Base-by-base conservation (phyloP, 2,113 vertebrate species). In the Empidonax traillii region DNA sequence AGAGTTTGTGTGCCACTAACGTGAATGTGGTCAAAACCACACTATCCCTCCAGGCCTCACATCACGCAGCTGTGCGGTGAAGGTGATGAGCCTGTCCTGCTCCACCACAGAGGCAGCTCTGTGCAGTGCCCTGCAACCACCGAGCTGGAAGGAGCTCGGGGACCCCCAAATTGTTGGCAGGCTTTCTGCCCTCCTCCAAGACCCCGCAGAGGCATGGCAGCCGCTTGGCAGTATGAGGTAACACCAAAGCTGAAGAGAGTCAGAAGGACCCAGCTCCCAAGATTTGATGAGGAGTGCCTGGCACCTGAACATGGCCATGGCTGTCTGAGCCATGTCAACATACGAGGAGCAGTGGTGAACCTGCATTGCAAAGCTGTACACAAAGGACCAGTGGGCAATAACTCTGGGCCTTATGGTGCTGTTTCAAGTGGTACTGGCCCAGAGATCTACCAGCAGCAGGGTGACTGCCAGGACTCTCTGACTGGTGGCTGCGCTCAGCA, bases 11-110 rank as follows among this genome's bases (percentile, higher is more conserved):
- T 84, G 59, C 80, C 71, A 53, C 55, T 63, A 67, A 65, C 3
- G 31, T 74, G 87, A 89, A 67, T 65, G 47, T 83, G 79, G 56
- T 83, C 66, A 94, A 96, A 96, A 94, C 94, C 96, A 96, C 83
- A 87, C 28, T n/a, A 53, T 52, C 83, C 90, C 90, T 66, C 49
- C 0, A 43, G 96, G 96, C 92, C 93, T 22, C 3, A 0, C 68
- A 62, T 41, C 73, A 56, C 0, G 3, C 94, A 96, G 88, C 94
- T 96, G 92, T 79, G 88, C 66, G 33, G n/a, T 28, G 59, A 51
- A 6, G 44, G n/a, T 8, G 61, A 25, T 43, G 44, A 59, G 25
- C n/a, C 28, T 86, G 82, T n/a, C 41, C 69, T 72, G 67, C 56
- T 37, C 31, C 69, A 41, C 9, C 0, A 1, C 6, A 4, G 21